phyloP scores from a whole-genome alignment of 2,113 vertebrate species.

The Malurus alboscapulatus region DNA sequence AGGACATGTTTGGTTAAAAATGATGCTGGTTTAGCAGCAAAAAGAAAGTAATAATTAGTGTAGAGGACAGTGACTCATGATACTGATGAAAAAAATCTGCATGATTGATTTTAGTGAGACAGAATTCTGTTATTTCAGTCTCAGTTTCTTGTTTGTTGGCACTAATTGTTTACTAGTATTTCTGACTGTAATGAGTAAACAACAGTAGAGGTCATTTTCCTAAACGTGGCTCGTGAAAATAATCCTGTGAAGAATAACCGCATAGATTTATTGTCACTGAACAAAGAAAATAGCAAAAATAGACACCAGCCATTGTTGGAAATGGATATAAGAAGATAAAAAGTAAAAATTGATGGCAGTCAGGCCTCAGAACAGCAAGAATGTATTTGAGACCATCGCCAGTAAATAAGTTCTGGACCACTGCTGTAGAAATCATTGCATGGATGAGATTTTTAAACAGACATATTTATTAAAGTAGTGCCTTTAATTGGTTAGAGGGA shows the following conservation, averaged over 20 bases:
- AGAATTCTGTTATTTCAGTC: not conserved
- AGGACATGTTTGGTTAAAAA: not conserved
- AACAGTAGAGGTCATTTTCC: slow-evolving; percentile 19
- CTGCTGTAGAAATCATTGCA: not conserved
- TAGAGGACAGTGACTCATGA: not conserved
- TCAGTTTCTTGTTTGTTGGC: not conserved
- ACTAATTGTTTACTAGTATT: slow-evolving; percentile 8
- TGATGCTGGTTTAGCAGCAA: not conserved
- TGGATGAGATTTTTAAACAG: not conserved
- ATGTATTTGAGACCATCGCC: not conserved
- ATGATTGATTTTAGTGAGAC: slow-evolving; percentile 1
- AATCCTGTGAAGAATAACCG: not conserved
- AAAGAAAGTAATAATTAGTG: slow-evolving; percentile 12
- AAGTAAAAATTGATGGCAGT: not conserved
- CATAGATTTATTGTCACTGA: not conserved
- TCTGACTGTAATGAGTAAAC: slow-evolving; percentile 22
- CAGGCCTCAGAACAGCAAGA: not conserved
- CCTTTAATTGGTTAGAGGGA: not conserved
- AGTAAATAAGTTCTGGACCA: not conserved
- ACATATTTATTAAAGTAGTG: not conserved
- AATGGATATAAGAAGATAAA: not conserved
- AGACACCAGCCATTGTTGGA: not conserved
- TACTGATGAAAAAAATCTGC: slow-evolving; percentile 31
- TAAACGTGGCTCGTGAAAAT: not conserved
- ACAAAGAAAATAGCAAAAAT: not conserved